Conservation (phyloP, 2,888 invertebrate species). For the Clepsis dumicolana region DNA sequence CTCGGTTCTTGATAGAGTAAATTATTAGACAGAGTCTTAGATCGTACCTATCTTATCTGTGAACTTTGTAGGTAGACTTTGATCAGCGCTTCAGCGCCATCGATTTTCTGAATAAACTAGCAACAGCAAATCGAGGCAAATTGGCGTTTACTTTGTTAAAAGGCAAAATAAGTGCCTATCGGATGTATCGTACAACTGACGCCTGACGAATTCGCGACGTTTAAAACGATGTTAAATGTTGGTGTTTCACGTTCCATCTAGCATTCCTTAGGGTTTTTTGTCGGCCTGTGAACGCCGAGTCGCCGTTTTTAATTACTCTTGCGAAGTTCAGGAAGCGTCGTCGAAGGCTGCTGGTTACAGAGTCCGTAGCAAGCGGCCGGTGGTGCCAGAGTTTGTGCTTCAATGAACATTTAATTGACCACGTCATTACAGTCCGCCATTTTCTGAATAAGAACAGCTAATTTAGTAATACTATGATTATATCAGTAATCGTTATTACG, state of each 20-base stretch:
- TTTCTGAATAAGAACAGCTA: conserved; percentile 60
- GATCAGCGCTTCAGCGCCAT: neutral
- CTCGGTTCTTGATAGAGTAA: too few relatives aligned
- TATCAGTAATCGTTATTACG: conserved; percentile 56
- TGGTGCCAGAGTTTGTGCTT: conserved; percentile 56
- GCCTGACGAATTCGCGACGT: too few relatives aligned
- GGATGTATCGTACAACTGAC: too few relatives aligned
- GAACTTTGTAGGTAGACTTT: too few relatives aligned
- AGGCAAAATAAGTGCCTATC: neutral
- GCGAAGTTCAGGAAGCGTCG: neutral
- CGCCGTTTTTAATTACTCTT: neutral
- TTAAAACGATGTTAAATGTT: neutral
- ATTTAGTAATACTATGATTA: conserved; percentile 67
- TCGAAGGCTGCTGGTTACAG: conserved; percentile 10
- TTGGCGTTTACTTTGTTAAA: neutral
- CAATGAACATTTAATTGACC: conserved; percentile 69
- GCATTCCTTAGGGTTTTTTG: neutral
- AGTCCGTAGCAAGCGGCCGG: conserved; percentile 47
- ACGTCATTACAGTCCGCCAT: conserved; percentile 59
- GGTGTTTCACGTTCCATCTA: neutral
- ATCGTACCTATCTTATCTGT: too few relatives aligned
- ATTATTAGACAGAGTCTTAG: too few relatives aligned
- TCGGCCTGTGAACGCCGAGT: neutral
- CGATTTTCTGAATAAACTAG: neutral
- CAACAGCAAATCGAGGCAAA: neutral